These are phyloP conservation scores for Hydropsyche betteni DNA, from an alignment of 2,888 invertebrate species.

Conservation along the genomic window DNA sequence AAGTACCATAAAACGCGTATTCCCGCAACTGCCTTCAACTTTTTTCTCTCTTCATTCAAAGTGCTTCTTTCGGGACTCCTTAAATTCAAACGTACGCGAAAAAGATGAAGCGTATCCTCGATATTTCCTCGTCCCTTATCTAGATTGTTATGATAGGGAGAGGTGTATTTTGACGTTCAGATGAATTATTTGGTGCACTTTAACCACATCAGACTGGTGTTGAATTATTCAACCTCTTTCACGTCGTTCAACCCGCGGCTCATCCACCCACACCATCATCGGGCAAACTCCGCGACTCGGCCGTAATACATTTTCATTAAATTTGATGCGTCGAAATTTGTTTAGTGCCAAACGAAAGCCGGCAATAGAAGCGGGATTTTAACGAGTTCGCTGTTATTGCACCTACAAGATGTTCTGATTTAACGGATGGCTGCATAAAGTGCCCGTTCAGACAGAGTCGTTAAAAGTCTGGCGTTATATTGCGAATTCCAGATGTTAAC, in stretches of 20 bases:
- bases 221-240: slow-evolving; percentile 38
- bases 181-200: slow-evolving; percentile 35
- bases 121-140: too few relatives aligned
- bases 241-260: slow-evolving; percentile 13
- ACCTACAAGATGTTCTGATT: too few relatives aligned
- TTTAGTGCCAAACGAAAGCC: not conserved
- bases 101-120: too few relatives aligned
- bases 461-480: too few relatives aligned
- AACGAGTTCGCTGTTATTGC: too few relatives aligned
- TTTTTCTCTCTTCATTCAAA: not conserved
- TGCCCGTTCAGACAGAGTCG: too few relatives aligned
- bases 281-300: not conserved
- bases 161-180: not conserved
- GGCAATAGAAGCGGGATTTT: too few relatives aligned
- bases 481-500: too few relatives aligned
- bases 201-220: slow-evolving; percentile 20
- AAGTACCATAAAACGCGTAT: slow-evolving; percentile 5
- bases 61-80: not conserved
- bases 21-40: not conserved
- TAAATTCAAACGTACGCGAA: slow-evolving; percentile 2
- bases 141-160: not conserved
- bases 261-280: not conserved
- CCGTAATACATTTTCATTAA: slow-evolving; percentile 39
- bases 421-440: too few relatives aligned
- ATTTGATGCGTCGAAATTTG: slow-evolving; percentile 40